These are phyloP conservation scores for Aurelia sp. DNA, from an alignment of 30 jellyfish, hydroid and myxozoan species.

Conservation along the genomic window DNA sequence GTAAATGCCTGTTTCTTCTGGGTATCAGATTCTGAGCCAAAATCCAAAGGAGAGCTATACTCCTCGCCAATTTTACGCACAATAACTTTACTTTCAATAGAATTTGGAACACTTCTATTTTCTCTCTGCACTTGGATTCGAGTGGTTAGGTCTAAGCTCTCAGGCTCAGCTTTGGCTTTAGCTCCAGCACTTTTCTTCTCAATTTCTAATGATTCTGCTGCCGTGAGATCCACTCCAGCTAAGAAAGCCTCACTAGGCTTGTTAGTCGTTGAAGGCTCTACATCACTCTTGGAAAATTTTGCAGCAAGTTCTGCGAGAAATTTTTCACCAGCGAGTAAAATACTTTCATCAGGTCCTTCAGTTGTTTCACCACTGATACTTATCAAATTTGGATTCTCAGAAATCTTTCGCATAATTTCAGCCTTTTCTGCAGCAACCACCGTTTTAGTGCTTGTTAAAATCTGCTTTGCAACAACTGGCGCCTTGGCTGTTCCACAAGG, in stretches of 20 bases:
- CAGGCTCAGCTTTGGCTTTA: not conserved
- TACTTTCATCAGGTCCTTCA: conserved; percentile 82
- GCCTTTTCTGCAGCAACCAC: not conserved
- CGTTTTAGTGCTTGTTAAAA: not conserved
- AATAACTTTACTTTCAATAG: conserved; percentile 44
- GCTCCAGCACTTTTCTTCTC: not conserved
- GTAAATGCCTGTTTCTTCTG: not conserved
- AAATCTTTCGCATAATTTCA: not conserved
- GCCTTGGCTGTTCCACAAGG: not conserved
- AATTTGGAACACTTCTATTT: not conserved
- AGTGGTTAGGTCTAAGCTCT: conserved; percentile 1
- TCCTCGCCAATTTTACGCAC: conserved; percentile 71
- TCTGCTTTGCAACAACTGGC: not conserved
- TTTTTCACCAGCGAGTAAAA: conserved; percentile 95
- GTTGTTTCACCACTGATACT: conserved; percentile 34
- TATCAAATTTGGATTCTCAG: not conserved
- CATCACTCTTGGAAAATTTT: conserved; percentile 50
- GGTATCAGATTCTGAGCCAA: not conserved
- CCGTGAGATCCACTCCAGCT: not conserved
- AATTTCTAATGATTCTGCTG: not conserved
- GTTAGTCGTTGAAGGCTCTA: conserved; percentile 1
- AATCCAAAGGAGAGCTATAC: conserved; percentile 21
- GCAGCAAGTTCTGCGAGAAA: conserved; percentile 95
- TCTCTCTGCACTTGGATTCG: conserved; percentile 29
- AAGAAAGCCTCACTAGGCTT: not conserved